A percentile compares a stretch with the other conserved stretches of the same genome.
Evolutionary conservation across 2,888 invertebrate genomes (phyloP).

Genomic region (Drosophila emarginata): DNA sequence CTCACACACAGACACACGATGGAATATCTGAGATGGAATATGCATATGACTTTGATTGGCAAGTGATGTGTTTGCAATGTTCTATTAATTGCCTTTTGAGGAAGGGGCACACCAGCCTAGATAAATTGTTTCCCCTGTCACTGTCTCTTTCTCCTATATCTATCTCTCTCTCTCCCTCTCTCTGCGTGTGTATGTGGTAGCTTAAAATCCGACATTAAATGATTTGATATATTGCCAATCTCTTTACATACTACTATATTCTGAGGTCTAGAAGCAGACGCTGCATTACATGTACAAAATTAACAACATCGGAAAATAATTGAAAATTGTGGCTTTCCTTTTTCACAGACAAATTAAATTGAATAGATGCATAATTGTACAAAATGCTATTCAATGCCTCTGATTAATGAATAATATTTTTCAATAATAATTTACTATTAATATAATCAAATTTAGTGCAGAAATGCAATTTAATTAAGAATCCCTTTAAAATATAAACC

Average conservation of each 20-base stretch:
- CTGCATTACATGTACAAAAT: slow-evolving; percentile 31
- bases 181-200: slow-evolving; percentile 21
- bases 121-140: neutral
- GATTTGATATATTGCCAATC: slow-evolving; percentile 9
- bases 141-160: too few relatives aligned
- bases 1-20: neutral
- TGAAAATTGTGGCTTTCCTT: slow-evolving; percentile 39
- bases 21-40: neutral
- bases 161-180: neutral
- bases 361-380: neutral
- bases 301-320: slow-evolving; percentile 36
- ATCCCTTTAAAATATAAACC: too few relatives aligned
- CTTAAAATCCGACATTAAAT: slow-evolving; percentile 26
- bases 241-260: neutral
- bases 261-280: neutral
- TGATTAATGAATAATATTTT: neutral
- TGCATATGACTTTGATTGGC: slow-evolving; percentile 39
- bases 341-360: slow-evolving; percentile 19
- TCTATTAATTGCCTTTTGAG: slow-evolving; percentile 39
- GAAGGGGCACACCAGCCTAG: slow-evolving; percentile 25
- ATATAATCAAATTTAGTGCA: neutral
- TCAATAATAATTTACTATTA: neutral
- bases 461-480: neutral
- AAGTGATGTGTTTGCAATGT: slow-evolving; percentile 35
- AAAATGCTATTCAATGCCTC: slow-evolving; percentile 11